Base-by-base conservation (phyloP, 2,888 invertebrate species). In the Nomada ferruginata region DNA sequence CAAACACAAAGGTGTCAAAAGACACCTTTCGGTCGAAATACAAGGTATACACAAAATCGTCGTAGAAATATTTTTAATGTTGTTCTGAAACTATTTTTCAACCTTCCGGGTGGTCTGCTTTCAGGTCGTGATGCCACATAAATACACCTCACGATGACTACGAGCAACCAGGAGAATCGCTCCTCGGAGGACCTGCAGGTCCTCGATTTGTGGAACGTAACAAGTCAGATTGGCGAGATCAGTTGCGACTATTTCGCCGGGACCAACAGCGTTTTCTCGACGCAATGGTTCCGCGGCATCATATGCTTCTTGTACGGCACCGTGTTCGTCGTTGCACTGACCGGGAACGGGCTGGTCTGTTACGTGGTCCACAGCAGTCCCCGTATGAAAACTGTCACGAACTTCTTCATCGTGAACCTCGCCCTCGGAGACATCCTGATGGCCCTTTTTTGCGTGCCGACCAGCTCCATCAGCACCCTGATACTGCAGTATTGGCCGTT, bases 341-440 rank as follows among this genome's bases (percentile, higher is more conserved):
- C 96, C 9, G 97, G 97, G 20, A 97, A 97, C 91, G 96, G 96
- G 69, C 95, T 97, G 65, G 98, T 98, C 29, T 98, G 98, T 93
- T 98, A 97, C 93, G 97, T 98, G 36, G 98, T 98, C 0, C 95
- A 97, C 85, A 96, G 96, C 4, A 97, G 97, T 18, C 97, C 97
- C 0, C 95, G 97, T 55, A 98, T 98, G 98, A 96, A 97, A 89
- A 98, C 98, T 0, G 98, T 98, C 3, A 98, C 98, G 59, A 98
- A 98, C 94, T 97, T 96, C 94, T 98, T 98, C 93, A 97, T 98
- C 91, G 97, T 97, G 91, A 97, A 97, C 93, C 94, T 98, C 85
- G 98, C 98, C 0, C 95, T 98, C 55, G 97, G 98, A 57, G 98
- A 98, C 92, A 96, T 98, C 80, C 94, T 98, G 76, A 98, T 98